Evolutionary conservation across 2,113 vertebrate species (phyloP).

Genomic region (Chlamydotis undulata): DNA sequence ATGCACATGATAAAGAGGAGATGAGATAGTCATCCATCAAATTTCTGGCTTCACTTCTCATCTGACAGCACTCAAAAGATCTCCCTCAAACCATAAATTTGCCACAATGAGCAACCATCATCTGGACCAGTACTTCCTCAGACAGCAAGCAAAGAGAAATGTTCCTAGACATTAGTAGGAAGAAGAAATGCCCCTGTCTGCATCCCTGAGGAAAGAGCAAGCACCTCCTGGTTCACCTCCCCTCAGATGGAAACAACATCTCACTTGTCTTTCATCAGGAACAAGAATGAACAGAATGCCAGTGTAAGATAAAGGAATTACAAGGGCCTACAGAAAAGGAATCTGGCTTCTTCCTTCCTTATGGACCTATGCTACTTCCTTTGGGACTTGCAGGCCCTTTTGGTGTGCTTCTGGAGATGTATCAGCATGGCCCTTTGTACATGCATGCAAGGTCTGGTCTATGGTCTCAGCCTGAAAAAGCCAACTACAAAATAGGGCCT

Average conservation of each 20-base stretch:
- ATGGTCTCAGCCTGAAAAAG: background rate
- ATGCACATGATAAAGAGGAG: background rate
- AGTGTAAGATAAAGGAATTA: background rate
- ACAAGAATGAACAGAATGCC: accelerated
- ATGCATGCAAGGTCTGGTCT: background rate
- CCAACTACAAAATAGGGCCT: background rate
- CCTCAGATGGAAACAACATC: background rate
- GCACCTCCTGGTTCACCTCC: background rate
- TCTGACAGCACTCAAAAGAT: background rate
- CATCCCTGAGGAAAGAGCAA: background rate
- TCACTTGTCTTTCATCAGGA: background rate
- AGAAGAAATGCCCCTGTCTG: background rate
- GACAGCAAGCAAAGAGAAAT: background rate
- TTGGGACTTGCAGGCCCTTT: background rate
- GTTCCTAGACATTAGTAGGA: background rate
- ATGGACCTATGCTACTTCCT: background rate
- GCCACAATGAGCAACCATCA: background rate
- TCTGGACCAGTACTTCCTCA: background rate
- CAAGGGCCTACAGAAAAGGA: background rate
- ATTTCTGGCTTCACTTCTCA: background rate
- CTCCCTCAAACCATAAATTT: background rate
- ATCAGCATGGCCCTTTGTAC: background rate
- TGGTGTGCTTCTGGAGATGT: background rate
- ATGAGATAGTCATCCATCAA: background rate
- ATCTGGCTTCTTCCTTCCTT: background rate